phyloP scores from a whole-genome alignment of 37 sponge, comb jelly and placozoan species.

The Aplysina aerophoba region DNA sequence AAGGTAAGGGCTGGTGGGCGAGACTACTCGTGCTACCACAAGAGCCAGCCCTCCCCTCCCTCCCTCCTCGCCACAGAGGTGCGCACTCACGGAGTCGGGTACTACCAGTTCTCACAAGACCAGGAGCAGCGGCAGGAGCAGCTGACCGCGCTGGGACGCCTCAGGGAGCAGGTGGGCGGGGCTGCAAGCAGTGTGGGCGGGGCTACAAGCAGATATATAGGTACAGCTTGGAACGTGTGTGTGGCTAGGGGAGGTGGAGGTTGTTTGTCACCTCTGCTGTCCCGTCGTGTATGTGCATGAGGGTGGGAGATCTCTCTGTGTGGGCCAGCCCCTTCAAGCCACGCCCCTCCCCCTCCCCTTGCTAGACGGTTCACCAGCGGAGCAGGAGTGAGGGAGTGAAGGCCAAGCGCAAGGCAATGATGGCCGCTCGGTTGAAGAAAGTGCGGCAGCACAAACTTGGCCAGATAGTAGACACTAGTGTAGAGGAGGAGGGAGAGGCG shows the following conservation, averaged over 20 bases:
- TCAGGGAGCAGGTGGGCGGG: conserved; percentile 76
- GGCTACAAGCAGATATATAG: not conserved
- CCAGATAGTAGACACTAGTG: conserved; percentile 3
- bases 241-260: too few relatives aligned
- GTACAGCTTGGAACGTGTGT: too few relatives aligned
- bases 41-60: not conserved
- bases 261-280: too few relatives aligned
- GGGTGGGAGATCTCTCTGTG: not conserved
- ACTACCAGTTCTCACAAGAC: conserved; percentile 83
- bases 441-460: conserved; percentile 56
- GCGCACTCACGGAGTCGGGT: conserved; percentile 87
- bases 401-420: conserved; percentile 55
- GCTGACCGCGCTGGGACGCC: conserved; percentile 66
- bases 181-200: not conserved
- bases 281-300: not conserved
- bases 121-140: conserved; percentile 80
- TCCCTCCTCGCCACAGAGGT: conserved; percentile 61
- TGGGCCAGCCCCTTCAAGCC: not conserved
- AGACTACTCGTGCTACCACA: not conserved
- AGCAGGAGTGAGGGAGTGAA: conserved; percentile 62
- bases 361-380: conserved; percentile 78
- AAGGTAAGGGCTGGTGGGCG: not conserved
- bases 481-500: conserved; percentile 23
- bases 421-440: conserved; percentile 79
- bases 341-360: not conserved